These are phyloP conservation scores for Microcebus tavaratra DNA, from an alignment of 2,113 vertebrate genomes.

Conservation along the genomic window DNA sequence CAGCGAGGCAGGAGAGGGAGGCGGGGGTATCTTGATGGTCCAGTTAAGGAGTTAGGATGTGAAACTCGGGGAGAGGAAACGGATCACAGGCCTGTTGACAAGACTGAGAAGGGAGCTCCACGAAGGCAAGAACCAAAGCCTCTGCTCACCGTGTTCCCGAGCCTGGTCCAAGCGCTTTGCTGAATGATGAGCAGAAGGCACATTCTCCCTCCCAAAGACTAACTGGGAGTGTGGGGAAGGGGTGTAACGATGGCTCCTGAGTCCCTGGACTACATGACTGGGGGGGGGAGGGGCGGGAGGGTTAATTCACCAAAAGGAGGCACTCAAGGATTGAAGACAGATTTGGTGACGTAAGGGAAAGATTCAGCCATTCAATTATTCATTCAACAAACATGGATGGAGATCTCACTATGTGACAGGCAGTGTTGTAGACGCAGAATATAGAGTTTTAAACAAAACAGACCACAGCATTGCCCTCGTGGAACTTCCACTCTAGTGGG, in stretches of 20 bases:
- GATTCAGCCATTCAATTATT: background rate
- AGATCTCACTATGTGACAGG: background rate
- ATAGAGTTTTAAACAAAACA: background rate
- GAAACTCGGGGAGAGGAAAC: background rate
- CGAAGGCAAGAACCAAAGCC: background rate
- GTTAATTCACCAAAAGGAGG: background rate
- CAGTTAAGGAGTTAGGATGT: background rate
- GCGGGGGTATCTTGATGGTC: background rate
- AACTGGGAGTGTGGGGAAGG: background rate
- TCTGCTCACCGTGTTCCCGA: fast-evolving
- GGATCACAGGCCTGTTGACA: background rate
- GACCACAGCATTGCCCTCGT: background rate
- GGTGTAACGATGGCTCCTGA: background rate
- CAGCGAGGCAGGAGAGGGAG: background rate
- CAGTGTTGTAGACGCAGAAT: background rate
- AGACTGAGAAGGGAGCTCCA: background rate
- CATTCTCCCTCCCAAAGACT: background rate
- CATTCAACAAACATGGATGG: background rate
- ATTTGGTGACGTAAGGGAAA: background rate
- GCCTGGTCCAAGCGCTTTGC: background rate
- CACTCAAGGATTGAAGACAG: background rate
- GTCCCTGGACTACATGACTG: no score
- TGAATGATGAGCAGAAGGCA: background rate
- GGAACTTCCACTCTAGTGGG: background rate
- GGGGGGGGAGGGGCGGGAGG: no score